Base-by-base conservation (phyloP, 1,140 invertebrate genomes). In the Drosophila santomea region DNA sequence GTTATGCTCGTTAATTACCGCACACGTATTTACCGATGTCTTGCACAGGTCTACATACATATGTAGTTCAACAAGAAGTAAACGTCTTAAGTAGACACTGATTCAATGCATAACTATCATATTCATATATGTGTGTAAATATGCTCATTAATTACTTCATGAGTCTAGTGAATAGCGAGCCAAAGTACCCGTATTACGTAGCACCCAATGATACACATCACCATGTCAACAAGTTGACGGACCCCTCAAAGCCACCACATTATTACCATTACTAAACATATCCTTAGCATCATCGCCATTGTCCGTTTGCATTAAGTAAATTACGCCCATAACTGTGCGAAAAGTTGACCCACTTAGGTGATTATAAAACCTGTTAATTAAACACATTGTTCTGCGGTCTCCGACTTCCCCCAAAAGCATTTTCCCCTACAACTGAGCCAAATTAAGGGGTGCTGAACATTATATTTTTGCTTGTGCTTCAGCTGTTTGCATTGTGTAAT, bases 191-290 rank as follows among this genome's bases (percentile, higher is more conserved):
- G 32, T 45, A 63, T 72, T 61, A 62, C 43, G 55, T 64, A 85
- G 67, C 66, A 63, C 45, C 56, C 62, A 74, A 78, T 61, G 68
- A 74, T 44, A 43, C 5, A 57, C 45, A 44, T 47, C 35, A 71
- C 69, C 71, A 89, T 88, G 80, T 83, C 84, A 86, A 86, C 83
- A 86, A 77, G 83, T 86, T 35, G 12, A 2, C 15, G 45, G 41
- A 38, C 43, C 59, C 67, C 59, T 48, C 14, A 10, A 20, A 50
- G 20, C 59, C 63, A 36, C 62, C 63, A 36, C 62, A 48, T 17
- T 17, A 17, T 17, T 17, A 17, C 8, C 41, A 43, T 25, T 28
- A 25, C 35, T 11, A 45, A 36, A n/a, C 51, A 45, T 55, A 39
- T 57, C 52, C 15, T 44, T 54, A 6, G 32, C 20, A 44, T 48